phyloP scores from a whole-genome alignment of 2,797 vertebrate species.

The Ficedula albicollis region DNA sequence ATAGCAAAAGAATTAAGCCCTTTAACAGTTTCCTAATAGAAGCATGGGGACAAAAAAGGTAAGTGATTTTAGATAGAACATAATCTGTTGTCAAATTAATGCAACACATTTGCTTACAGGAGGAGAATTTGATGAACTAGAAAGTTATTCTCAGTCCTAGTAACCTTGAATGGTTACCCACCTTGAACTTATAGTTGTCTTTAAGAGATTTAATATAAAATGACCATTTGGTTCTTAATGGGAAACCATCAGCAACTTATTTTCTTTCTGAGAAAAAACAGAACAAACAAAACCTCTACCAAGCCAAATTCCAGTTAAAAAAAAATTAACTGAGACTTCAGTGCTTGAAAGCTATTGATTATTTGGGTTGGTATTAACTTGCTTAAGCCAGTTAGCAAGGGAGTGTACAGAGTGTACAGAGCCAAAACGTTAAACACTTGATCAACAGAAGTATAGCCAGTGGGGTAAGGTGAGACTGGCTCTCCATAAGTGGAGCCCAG shows the following conservation, averaged over 20 bases:
- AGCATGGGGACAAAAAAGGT: neutral
- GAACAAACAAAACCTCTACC: neutral
- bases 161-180: neutral
- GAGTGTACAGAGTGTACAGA: neutral
- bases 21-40: neutral
- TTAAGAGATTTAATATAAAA: neutral
- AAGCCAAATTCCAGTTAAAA: neutral
- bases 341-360: neutral
- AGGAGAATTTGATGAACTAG: neutral
- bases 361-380: neutral
- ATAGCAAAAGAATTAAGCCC: neutral
- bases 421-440: neutral
- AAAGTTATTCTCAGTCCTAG: neutral
- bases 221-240: neutral
- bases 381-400: neutral
- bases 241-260: neutral
- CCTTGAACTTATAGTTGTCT: neutral
- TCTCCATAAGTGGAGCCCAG: neutral
- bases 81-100: neutral
- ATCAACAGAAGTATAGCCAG: neutral
- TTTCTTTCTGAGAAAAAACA: neutral
- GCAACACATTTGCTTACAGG: neutral
- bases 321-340: neutral
- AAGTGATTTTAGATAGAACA: neutral
- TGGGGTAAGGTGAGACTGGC: neutral